phyloP scores from a whole-genome alignment of 2,888 invertebrate genomes.

The Bimastos eiseni region DNA sequence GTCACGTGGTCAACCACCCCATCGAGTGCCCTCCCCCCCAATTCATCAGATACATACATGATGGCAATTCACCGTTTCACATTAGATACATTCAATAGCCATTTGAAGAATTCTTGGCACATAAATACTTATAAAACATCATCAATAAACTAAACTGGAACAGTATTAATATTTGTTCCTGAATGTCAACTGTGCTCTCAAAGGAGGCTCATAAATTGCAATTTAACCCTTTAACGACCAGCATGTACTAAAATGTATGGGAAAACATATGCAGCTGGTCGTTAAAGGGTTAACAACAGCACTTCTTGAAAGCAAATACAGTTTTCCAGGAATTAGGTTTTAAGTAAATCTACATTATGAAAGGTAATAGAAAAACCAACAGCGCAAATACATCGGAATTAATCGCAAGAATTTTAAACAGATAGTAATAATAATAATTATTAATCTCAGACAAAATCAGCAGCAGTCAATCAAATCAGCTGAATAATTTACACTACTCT shows the following conservation, averaged over 20 bases:
- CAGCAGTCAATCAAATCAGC: too few species aligned
- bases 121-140: background rate
- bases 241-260: too few species aligned
- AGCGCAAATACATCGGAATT: background rate
- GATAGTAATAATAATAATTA: background rate
- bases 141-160: background rate
- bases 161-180: background rate
- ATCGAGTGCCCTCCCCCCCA: too few species aligned
- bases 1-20: background rate
- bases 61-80: background rate
- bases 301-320: background rate
- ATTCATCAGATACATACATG: background rate
- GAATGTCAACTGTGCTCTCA: background rate
- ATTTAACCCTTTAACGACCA: too few species aligned
- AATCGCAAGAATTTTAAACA: background rate
- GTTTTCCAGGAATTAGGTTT: background rate
- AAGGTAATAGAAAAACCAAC: background rate
- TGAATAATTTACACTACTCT: background rate
- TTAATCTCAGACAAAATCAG: slow-evolving; percentile 13
- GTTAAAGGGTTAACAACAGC: too few species aligned
- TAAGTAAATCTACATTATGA: background rate
- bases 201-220: too few species aligned
- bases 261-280: too few species aligned
- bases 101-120: too few species aligned
- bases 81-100: background rate